Base-by-base conservation (phyloP, 2,113 vertebrate genomes). In the Odobenus rosmarus region DNA sequence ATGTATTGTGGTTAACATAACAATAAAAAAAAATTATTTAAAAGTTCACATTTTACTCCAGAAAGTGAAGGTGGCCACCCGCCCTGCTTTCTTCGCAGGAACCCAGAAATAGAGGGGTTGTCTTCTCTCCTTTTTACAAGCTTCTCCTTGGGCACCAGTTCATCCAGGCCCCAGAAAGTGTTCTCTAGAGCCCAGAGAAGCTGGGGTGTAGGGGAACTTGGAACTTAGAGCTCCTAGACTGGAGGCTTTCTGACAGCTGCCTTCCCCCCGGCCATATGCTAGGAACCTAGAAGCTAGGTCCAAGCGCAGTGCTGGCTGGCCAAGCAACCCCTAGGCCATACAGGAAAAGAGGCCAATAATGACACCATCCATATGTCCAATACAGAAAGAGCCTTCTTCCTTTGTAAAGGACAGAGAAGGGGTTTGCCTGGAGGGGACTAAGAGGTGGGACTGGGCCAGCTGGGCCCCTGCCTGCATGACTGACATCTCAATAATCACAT, bases 351-450 rank as follows among this genome's bases (percentile, higher is more conserved):
- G 76, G 76, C 90, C 77, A 93, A 1, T 36, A 13, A 62, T 18
- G 49, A 51, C 74, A 42, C 10, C 4, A 4, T 5, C 42, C 71
- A n/a, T 49, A 49, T 36, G 26, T 57, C 81, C 84, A 24, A 71
- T 28, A 55, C 15, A 90, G 79, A 36, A 53, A 64, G 61, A 62
- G 49, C 64, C n/a, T 11, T 90, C 53, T 93, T 92, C 46, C 62
- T 89, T 76, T 87, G 33, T 28, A 94, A 83, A 16, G 5, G 26
- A 81, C n/a, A 80, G 79, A 67, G 53, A 83, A 97, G 57, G 72
- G 59, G 72, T 12, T n/a, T 72, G 36, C 28, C 79, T 89, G 14
- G n/a, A 77, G 26, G 79, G 49, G 28, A 5, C 49, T 3, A 55
- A 72, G 53, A 36, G n/a, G 59, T 46, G 5, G 55, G 57, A 90